Percentiles rank a stretch among this genome's conserved stretches.
phyloP scores from a whole-genome alignment of 2,797 vertebrate genomes.

The Micromesistius poutassou region DNA sequence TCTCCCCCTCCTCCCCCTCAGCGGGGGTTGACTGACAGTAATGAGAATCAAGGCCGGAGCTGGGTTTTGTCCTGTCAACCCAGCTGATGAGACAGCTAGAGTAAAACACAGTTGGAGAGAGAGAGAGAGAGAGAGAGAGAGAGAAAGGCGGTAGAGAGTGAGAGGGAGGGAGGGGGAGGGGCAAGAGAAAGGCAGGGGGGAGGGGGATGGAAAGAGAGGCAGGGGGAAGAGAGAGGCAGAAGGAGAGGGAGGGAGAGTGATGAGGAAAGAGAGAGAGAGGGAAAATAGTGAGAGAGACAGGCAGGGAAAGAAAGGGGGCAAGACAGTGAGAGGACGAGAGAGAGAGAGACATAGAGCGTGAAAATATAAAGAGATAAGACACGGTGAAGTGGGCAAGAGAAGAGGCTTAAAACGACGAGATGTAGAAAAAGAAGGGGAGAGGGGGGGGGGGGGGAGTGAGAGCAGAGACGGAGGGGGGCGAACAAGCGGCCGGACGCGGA shows the following conservation, averaged over 20 bases:
- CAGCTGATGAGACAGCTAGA: slow-evolving; percentile 44
- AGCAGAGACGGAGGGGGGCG: slow-evolving; percentile 6
- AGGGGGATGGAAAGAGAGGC: slow-evolving; percentile 2
- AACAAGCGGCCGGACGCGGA: not conserved
- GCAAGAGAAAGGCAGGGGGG: not conserved
- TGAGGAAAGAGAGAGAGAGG: slow-evolving; percentile 11
- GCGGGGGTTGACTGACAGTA: slow-evolving; percentile 65
- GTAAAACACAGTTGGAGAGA: no score
- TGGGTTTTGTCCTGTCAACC: slow-evolving; percentile 47
- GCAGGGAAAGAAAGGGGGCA: slow-evolving; percentile 3
- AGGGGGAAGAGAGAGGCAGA: slow-evolving; percentile 14
- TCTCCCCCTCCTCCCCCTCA: slow-evolving; percentile 47
- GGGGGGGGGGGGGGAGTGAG: slow-evolving; percentile 4
- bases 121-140: slow-evolving; percentile 17
- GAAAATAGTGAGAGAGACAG: no score
- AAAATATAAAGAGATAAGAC: not conserved
- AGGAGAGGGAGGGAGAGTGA: slow-evolving; percentile 12
- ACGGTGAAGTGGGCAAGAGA: not conserved
- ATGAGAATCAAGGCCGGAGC: slow-evolving; percentile 55
- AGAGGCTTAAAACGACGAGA: not conserved
- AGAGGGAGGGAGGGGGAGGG: slow-evolving; percentile 8
- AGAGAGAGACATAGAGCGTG: slow-evolving; percentile 14
- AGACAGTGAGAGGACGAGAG: not conserved
- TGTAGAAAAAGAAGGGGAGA: not conserved
- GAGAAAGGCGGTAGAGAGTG: not conserved